Percentiles rank a stretch among this genome's conserved stretches.
phyloP scores from a whole-genome alignment of 2,888 invertebrate species.

The Xylota segnis region DNA sequence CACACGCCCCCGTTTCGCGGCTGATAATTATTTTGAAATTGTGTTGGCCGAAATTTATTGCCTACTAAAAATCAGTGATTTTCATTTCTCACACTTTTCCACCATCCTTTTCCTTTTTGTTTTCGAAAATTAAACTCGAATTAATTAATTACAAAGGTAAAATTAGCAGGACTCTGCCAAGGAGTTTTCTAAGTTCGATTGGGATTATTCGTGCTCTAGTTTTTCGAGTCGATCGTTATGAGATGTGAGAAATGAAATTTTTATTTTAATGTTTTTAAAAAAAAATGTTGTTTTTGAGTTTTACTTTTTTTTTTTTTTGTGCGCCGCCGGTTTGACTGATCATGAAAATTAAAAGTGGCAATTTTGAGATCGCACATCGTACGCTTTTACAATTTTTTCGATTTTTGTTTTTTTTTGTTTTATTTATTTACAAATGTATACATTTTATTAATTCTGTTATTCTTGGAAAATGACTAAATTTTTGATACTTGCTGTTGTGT shows the following conservation, averaged over 20 bases:
- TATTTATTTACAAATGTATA: constrained; percentile 66
- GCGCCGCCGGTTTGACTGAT: constrained; percentile 47
- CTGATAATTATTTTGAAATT: constrained; percentile 57
- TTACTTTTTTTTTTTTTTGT: constrained; percentile 22
- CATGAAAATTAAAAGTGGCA: constrained; percentile 61
- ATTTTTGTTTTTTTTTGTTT: constrained; percentile 6
- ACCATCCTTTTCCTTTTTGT: neutral
- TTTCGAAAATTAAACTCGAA: constrained; percentile 38
- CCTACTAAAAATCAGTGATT: constrained; percentile 51
- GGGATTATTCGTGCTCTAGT: neutral
- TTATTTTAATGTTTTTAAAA: constrained; percentile 4
- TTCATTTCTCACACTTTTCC: constrained; percentile 56
- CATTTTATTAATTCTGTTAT: constrained; percentile 44
- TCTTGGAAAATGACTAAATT: constrained; percentile 65
- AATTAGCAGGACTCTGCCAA: constrained; percentile 24
- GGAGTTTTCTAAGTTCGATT: constrained; percentile 21
- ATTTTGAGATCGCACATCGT: constrained; percentile 49
- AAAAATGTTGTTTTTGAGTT: constrained; percentile 4
- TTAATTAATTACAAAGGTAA: constrained; percentile 56
- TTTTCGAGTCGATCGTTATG: constrained; percentile 15
- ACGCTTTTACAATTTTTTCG: constrained; percentile 2
- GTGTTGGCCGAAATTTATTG: constrained; percentile 56
- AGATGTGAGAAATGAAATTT: constrained; percentile 23
- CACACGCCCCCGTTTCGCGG: neutral
- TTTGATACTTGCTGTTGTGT: constrained; percentile 41